Evolutionary conservation across 1,140 invertebrate species (phyloP).

Genomic region (Gonioctena quinquepunctata): DNA sequence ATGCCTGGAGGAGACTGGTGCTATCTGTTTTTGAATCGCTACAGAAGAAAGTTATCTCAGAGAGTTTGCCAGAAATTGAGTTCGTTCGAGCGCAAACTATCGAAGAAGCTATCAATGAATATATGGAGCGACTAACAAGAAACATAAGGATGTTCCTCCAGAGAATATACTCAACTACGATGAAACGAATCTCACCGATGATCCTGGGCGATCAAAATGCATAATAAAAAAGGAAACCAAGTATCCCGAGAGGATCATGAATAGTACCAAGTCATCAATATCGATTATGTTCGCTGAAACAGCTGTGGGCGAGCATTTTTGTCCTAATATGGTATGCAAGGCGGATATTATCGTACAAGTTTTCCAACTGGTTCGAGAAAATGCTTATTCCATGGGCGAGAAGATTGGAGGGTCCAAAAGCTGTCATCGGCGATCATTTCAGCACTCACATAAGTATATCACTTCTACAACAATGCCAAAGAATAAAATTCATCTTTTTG

Average conservation of each 20-base stretch:
- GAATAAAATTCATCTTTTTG: too few relatives aligned
- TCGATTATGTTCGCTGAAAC: background rate
- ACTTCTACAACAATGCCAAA: too few relatives aligned
- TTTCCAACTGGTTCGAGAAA: too few relatives aligned
- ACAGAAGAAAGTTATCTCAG: background rate
- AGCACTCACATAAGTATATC: too few relatives aligned
- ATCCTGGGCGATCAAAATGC: constrained; percentile 20
- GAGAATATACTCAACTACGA: constrained; percentile 21
- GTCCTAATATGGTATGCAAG: constrained; percentile 55
- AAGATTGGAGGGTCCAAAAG: too few relatives aligned
- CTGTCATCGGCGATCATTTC: too few relatives aligned
- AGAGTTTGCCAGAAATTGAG: background rate
- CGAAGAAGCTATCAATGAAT: too few relatives aligned
- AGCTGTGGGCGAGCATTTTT: constrained; percentile 42
- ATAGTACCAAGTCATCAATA: background rate
- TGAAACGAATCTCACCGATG: constrained; percentile 15
- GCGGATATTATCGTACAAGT: too few relatives aligned
- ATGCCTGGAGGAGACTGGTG: background rate
- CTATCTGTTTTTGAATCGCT: background rate
- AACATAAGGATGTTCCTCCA: constrained; percentile 10
- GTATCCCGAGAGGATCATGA: background rate
- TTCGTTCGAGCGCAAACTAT: too few relatives aligned
- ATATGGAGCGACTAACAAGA: too few relatives aligned
- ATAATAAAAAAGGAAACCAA: constrained; percentile 8
- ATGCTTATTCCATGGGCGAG: too few relatives aligned